Evolutionary conservation across 2,113 vertebrate species (phyloP), one percentile per base, ranked within the genome.

Genomic region (Hypomesus transpacificus): DNA sequence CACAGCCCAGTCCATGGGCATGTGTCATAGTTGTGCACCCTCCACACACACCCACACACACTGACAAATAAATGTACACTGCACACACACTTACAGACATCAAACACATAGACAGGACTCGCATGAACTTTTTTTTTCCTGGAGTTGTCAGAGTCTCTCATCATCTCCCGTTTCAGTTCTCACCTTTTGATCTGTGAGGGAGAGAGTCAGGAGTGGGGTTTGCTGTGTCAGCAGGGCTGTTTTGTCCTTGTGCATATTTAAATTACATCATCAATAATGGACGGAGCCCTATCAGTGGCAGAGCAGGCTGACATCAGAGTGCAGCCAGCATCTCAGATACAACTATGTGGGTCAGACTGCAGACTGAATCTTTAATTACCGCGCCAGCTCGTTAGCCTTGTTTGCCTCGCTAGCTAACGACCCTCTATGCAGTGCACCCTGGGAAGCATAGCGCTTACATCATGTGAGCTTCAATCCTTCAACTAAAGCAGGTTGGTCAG

Each of bases 231-330:
- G 24, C 54, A 65, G 50, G 50, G 21, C 76, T 83, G 71, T 88
- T 89, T 89, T 90, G 89, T 90, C 83, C 75, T 84, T 79, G 80
- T 89, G 74, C 85, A 91, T 89, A 87, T 89, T 91, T 90, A 76
- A 87, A 88, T 87, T 80, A 80, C 58, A 70, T 31, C 86, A 88
- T 91, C 74, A 88, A 89, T 90, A 87, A 90, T 89, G 60, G 75
- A 90, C 78, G 8, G 28, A n/a, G 31, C 58, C 66, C 21, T 87
- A 80, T 78, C 70, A 73, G 82, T 77, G 66, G 82, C 63, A 73
- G 75, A n/a, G 59, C 16, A 71, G 66, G 61, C 54, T 60, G 62
- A 22, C 65, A 78, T 77, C 14, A 68, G 52, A 72, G 26, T 63
- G 61, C 26, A 17, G 5, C 28, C 26, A 16, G 28, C 28, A 63